Percentiles rank a stretch among this genome's conserved stretches.
Conservation (phyloP, 2,113 vertebrate genomes). For the Chionodraco myersi region DNA sequence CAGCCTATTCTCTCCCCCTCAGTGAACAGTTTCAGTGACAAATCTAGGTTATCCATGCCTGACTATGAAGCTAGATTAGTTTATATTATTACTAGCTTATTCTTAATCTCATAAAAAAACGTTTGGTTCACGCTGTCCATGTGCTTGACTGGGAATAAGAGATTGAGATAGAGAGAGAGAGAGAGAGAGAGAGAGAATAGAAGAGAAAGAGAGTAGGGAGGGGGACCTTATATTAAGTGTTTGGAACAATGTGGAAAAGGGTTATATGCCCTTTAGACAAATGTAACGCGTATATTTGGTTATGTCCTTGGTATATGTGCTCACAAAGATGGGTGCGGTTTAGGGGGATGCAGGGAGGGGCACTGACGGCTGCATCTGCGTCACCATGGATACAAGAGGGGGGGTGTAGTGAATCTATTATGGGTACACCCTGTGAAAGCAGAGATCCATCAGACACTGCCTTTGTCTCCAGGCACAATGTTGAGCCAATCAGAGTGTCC, state of each 20-base stretch:
- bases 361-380: slow-evolving; percentile 55
- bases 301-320: slow-evolving; percentile 46
- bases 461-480: slow-evolving; percentile 68
- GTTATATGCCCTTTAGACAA: background rate
- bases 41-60: slow-evolving; percentile 69
- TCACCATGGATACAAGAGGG: slow-evolving; percentile 70
- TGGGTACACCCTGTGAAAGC: slow-evolving; percentile 51
- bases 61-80: slow-evolving; percentile 50
- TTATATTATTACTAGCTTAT: slow-evolving; percentile 14
- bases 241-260: background rate
- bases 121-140: slow-evolving; percentile 20
- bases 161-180: background rate
- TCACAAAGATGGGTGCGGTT: slow-evolving; percentile 45
- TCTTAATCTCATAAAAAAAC: slow-evolving; percentile 58
- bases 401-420: slow-evolving; percentile 64
- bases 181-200: background rate
- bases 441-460: slow-evolving; percentile 43
- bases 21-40: slow-evolving; percentile 48
- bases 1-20: slow-evolving; percentile 16
- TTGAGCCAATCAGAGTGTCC: slow-evolving; percentile 69
- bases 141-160: background rate
- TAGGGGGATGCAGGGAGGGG: slow-evolving; percentile 46
- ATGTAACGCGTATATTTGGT: background rate
- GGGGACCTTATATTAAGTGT: background rate
- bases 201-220: background rate